Conservation (phyloP, 2,888 invertebrate species). For the Auanema sp. region DNA sequence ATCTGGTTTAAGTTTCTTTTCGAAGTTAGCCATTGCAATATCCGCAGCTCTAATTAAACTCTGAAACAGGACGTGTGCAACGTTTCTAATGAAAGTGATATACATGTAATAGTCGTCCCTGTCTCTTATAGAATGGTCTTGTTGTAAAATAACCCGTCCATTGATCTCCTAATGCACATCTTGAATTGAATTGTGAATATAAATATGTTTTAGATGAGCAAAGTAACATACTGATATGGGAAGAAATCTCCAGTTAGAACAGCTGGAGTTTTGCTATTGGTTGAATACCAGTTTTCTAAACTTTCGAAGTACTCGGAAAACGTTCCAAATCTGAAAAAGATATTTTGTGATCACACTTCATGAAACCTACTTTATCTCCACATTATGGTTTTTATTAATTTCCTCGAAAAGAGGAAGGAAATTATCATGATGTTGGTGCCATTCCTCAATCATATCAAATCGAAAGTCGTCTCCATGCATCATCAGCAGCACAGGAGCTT, state of each 20-base stretch:
- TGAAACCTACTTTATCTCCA: constrained; percentile 65
- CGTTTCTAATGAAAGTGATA: neutral
- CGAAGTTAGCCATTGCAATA: too few species aligned
- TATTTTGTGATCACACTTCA: neutral
- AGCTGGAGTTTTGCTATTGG: constrained; percentile 67
- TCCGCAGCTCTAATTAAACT: neutral
- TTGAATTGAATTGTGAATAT: constrained; percentile 1
- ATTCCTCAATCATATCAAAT: constrained; percentile 47
- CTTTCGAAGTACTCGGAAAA: constrained; percentile 48
- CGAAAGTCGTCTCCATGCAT: constrained; percentile 91
- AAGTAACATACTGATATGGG: constrained; percentile 68
- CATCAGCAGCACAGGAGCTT: constrained; percentile 73
- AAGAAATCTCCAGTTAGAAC: constrained; percentile 90
- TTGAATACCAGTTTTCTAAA: constrained; percentile 67
- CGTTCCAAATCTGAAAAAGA: constrained; percentile 40
- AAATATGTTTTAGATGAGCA: neutral
- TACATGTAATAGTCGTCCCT: constrained; percentile 72
- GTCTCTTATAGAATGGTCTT: constrained; percentile 73
- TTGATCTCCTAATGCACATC: constrained; percentile 78
- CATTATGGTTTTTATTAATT: constrained; percentile 72
- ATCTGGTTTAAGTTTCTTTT: too few species aligned
- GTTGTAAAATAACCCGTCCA: constrained; percentile 98
- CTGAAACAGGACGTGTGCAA: neutral
- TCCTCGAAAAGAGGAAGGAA: constrained; percentile 85
- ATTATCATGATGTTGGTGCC: constrained; percentile 92